Evolutionary conservation across 1,140 invertebrate species (phyloP), one percentile per base, ranked within the genome.

Genomic region (Grapholita molesta): DNA sequence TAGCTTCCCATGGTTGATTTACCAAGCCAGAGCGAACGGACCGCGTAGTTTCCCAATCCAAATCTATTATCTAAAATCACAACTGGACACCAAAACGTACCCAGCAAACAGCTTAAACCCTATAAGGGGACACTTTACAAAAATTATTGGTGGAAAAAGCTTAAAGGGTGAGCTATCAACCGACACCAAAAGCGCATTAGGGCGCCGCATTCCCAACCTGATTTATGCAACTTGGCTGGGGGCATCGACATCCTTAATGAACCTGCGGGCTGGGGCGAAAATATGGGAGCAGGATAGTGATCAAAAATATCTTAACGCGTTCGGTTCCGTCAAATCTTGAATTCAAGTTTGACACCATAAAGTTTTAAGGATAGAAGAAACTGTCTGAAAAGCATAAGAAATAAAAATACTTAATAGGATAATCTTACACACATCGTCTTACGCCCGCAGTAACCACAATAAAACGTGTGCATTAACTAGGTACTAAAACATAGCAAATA

Each of bases 131-230:
- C 18, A 48, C 15, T 48, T n/a, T 48, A 48, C 42, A 48, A 48
- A 48, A 48, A 48, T 48, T 48, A 48, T 48, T 48, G 42, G 42
- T 48, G 42, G 42, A 48, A 48, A 48, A 48, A 21, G 42, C 42
- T 48, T 48, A 48, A 48, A 48, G 76, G 78, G 70, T 83, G 79
- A 76, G 82, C 77, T 90, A 88, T 89, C 86, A 84, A 77, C 82
- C 78, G 80, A 91, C 89, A 91, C 82, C 85, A 83, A 91, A 91
- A 91, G 86, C 87, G 87, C 89, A 91, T 91, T 91, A 91, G 86
- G 85, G 80, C 86, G 74, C 77, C 74, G 85, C 86, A 90, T 90
- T 88, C 84, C 79, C 82, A 70, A 76, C 72, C 86, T 90, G 88
- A 89, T 90, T 89, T 89, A 90, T 90, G 85, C 88, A 87, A 86